Conservation (phyloP, 2,113 vertebrate species). For the Varanus komodoensis region DNA sequence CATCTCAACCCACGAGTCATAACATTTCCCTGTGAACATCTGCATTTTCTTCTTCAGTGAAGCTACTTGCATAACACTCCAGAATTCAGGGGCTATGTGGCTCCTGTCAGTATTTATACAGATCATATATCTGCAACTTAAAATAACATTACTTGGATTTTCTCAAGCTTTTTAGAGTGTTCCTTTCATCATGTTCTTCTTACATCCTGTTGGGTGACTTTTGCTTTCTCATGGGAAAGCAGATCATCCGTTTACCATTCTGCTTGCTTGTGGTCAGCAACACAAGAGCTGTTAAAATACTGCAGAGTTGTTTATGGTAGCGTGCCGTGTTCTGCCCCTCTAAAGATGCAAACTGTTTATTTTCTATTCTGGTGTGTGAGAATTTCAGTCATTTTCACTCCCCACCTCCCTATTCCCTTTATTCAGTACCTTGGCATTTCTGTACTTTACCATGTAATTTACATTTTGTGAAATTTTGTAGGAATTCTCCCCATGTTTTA, state of each 20-base stretch:
- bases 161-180: slow-evolving; percentile 2
- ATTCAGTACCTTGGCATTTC: background rate
- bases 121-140: slow-evolving; percentile 24
- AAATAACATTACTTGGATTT: slow-evolving; percentile 28
- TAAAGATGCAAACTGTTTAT: slow-evolving; percentile 34
- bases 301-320: slow-evolving; percentile 34
- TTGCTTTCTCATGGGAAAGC: slow-evolving; percentile 31
- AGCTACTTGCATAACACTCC: slow-evolving; percentile 8
- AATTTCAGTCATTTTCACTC: background rate
- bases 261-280: slow-evolving; percentile 23
- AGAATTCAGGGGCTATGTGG: slow-evolving; percentile 17
- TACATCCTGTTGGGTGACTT: background rate
- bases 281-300: slow-evolving; percentile 1
- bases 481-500: background rate
- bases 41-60: slow-evolving; percentile 51
- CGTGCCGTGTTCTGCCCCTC: background rate
- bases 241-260: slow-evolving; percentile 10
- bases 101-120: slow-evolving; percentile 19
- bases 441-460: background rate
- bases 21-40: slow-evolving; percentile 45
- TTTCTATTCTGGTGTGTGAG: slow-evolving; percentile 9
- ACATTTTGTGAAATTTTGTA: background rate
- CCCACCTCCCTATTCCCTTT: background rate
- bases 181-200: background rate
- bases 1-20: slow-evolving; percentile 58